Base-by-base conservation (phyloP, 2,888 invertebrate genomes). In the Zygothrica quintamaculata region DNA sequence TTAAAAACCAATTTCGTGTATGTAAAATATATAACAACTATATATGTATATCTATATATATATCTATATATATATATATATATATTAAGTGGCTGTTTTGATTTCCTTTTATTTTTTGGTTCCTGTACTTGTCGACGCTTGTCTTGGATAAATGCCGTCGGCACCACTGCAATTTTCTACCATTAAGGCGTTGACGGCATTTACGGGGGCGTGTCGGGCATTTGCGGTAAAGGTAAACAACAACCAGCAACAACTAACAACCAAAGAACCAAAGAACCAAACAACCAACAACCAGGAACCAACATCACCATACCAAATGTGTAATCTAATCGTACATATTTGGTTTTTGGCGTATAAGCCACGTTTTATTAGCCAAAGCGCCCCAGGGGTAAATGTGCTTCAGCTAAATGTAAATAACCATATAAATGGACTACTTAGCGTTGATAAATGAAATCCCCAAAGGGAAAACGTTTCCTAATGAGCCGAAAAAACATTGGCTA, bases 1-100 rank as follows among this genome's bases (percentile, higher is more conserved):
- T 82, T 85, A 82, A 82, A 82, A 82, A 85, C 82, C 85, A 82
- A 82, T 85, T 82, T 85, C 84, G 77, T 82, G 85, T 82, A 85
- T 82, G 85, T 79, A 71, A 80, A 81, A 80, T 84, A 78, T 80
- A 76, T 80, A 22, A 22, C 74, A 84, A 84, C 84, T 81, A 84
- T 84, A 22, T 22, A 22, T 22, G 18, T 22, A 76, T 71, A 80
- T 84, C 2, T 84, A 22, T n/a, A n/a, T n/a, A n/a, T n/a, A n/a
- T n/a, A n/a, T n/a, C n/a, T n/a, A n/a, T n/a, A n/a, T n/a, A n/a
- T n/a, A 5, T 5, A 22, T 22, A 22, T 5, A 22, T 22, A 76
- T 71, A 80, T 84, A n/a, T 84, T 84, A 80, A 80, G 81, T 80
- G 84, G 70, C 56, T 84, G 73, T 52, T 70, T 53, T 65, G 61